These are phyloP conservation scores for Scomber scombrus DNA, from an alignment of 2,113 vertebrate genomes.

Conservation along the genomic window DNA sequence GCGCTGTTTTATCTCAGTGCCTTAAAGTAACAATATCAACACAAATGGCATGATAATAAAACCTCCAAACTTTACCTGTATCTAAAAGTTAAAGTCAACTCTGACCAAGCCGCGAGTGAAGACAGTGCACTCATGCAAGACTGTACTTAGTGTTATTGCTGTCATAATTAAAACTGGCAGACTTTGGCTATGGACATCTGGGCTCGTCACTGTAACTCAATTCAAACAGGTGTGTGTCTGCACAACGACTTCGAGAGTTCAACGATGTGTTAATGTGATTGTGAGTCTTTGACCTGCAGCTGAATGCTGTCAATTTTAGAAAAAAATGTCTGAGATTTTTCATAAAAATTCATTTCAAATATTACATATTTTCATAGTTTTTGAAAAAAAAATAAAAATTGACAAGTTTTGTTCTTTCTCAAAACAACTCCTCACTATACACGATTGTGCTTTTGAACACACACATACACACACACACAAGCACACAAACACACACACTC, in stretches of 20 bases:
- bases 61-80: constrained; percentile 1
- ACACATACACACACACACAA: background rate
- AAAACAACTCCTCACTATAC: constrained; percentile 52
- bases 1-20: constrained; percentile 34
- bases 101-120: background rate
- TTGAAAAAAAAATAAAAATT: constrained; percentile 55
- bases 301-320: constrained; percentile 32
- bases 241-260: constrained; percentile 16
- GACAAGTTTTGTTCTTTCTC: constrained; percentile 54
- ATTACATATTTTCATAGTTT: constrained; percentile 42
- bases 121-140: background rate
- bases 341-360: constrained; percentile 69
- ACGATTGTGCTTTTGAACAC: constrained; percentile 72
- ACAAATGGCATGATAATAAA: constrained; percentile 26
- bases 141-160: constrained; percentile 8
- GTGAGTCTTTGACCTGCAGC: constrained; percentile 10
- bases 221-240: constrained; percentile 20
- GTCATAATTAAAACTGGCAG: background rate
- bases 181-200: background rate
- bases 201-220: constrained; percentile 11
- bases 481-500: constrained; percentile 23
- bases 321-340: constrained; percentile 46
- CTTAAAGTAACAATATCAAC: constrained; percentile 44
- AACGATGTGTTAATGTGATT: constrained; percentile 1
- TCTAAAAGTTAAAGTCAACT: background rate